Conservation (phyloP, 2,888 invertebrate species). For the Andrena hattorfiana region DNA sequence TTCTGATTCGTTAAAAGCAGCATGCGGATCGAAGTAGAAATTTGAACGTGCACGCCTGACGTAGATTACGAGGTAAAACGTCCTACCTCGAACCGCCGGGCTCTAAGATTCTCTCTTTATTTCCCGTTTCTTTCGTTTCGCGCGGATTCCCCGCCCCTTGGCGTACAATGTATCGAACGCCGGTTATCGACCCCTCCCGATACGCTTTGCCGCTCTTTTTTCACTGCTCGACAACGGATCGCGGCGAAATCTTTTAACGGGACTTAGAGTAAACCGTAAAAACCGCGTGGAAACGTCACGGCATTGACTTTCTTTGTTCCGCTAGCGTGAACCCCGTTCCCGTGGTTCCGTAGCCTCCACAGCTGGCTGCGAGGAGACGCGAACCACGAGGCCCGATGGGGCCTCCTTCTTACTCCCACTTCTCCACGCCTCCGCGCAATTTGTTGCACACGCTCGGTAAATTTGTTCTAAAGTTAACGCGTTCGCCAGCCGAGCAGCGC, state of each 20-base stretch:
- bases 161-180: slow-evolving; percentile 59
- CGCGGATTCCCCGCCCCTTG: slow-evolving; percentile 15
- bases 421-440: neutral
- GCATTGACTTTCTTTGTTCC: slow-evolving; percentile 73
- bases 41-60: too few relatives aligned
- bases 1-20: too few relatives aligned
- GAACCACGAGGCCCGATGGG: neutral
- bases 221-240: slow-evolving; percentile 52
- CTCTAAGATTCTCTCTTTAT: slow-evolving; percentile 7
- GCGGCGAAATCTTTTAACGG: slow-evolving; percentile 76
- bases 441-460: slow-evolving; percentile 2
- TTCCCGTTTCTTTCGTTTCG: slow-evolving; percentile 32
- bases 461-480: slow-evolving; percentile 26
- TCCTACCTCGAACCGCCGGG: too few relatives aligned
- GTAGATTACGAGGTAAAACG: too few relatives aligned
- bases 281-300: slow-evolving; percentile 63
- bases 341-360: slow-evolving; percentile 13
- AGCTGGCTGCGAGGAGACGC: slow-evolving; percentile 9
- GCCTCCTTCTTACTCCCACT: neutral
- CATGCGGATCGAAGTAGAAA: too few relatives aligned
- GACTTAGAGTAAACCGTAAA: slow-evolving; percentile 77
- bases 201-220: slow-evolving; percentile 71
- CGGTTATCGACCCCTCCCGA: slow-evolving; percentile 70
- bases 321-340: slow-evolving; percentile 35
- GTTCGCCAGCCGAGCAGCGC: neutral